Base-by-base conservation (phyloP, 2,113 vertebrate species). In the Syrrhaptes paradoxus region DNA sequence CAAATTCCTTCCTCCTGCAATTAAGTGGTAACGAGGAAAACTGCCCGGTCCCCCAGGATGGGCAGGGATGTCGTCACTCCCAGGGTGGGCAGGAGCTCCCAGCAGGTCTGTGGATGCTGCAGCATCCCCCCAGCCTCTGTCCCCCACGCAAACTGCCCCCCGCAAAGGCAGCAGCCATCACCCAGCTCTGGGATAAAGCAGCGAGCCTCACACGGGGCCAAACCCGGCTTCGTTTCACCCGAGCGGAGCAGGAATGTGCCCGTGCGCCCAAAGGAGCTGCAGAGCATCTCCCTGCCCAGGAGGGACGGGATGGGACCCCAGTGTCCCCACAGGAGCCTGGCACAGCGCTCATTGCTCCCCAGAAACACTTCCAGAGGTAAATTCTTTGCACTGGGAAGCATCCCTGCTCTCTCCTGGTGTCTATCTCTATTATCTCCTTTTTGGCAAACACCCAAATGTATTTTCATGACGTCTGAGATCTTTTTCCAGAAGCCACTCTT, bases 41-140 rank as follows among this genome's bases (percentile, higher is more conserved):
- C 4, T 0, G 4, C 10, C 41, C 41, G 41, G 41, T 41, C 41
- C 41, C 41, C 41, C 41, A 11, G 41, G 41, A 13, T 41, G 41
- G 41, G 41, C 41, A 41, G 41, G 41, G 41, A 41, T 41, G 41
- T 11, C 11, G 41, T 11, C 11, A 11, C 9, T 4, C 65, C 18
- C 58, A 0, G 31, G 0, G 6, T 8, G 5, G 21, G 32, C 68
- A 15, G 3, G 1, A 41, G 20, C 19, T 36, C 32, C 34, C 48
- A 2, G 15, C 54, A 7, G 31, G 3, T 36, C 78, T 4, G 0
- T 0, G 57, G 22, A 12, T 4, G 34, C 55, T 7, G 51, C 61
- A 8, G 75, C 4, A 4, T 32, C 11, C 4, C 1, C 5, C 38
- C 16, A 1, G 49, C 4, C 11, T 6, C 87, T 25, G 45, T 79